These are phyloP conservation scores for Ailurus styani DNA, from an alignment of 2,113 vertebrate species.

Conservation along the genomic window DNA sequence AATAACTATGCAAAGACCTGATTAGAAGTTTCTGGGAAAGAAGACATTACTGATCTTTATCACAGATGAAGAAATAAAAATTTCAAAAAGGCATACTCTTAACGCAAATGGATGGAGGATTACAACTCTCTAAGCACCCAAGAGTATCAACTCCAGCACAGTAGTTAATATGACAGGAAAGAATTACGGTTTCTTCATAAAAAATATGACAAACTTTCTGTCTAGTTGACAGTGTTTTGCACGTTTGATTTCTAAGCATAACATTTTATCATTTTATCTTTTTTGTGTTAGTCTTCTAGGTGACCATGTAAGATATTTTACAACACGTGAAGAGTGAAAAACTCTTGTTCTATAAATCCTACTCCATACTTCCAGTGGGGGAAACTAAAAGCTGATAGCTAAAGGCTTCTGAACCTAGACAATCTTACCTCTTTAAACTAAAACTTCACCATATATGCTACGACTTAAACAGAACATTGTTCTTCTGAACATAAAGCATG, in stretches of 20 bases:
- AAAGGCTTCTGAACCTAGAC: neutral
- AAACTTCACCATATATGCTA: neutral
- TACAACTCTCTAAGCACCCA: neutral
- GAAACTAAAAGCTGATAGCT: neutral
- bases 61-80: neutral
- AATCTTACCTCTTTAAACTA: neutral
- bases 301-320: neutral
- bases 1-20: neutral
- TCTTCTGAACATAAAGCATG: neutral
- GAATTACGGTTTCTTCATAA: neutral
- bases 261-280: neutral
- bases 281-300: neutral
- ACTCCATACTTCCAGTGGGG: neutral
- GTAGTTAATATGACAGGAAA: neutral
- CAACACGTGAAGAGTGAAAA: neutral
- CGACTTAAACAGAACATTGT: neutral
- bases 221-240: neutral
- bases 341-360: neutral
- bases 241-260: neutral
- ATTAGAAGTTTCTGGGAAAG: neutral
- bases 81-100: neutral
- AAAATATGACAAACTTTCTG: neutral
- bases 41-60: neutral
- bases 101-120: neutral
- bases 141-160: neutral